These are phyloP conservation scores for Eupithecia pulchellata DNA, from an alignment of 2,888 invertebrate species.

Conservation along the genomic window DNA sequence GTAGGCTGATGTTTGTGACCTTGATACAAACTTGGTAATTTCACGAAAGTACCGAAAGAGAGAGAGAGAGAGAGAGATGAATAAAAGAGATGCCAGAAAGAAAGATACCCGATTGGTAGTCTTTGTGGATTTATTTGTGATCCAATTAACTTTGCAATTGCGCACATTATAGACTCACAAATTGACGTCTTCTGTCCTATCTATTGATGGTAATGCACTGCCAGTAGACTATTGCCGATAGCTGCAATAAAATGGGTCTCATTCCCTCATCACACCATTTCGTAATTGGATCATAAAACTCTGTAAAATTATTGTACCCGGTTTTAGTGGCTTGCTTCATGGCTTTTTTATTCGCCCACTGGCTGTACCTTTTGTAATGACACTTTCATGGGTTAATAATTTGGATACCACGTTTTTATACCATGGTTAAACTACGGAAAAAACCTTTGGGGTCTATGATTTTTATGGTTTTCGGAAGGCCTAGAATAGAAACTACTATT, in stretches of 20 bases:
- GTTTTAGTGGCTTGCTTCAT: constrained; percentile 58
- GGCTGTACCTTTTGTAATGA: constrained; percentile 52
- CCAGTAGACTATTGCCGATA: constrained; percentile 52
- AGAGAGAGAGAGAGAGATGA: too few relatives aligned
- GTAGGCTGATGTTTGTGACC: background rate
- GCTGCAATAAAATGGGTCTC: constrained; percentile 57
- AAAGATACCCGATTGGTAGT: background rate
- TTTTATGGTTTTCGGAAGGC: constrained; percentile 36
- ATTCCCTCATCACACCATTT: constrained; percentile 63
- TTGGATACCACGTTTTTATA: constrained; percentile 49
- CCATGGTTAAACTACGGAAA: constrained; percentile 37
- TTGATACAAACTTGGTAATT: background rate
- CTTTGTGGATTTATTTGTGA: background rate
- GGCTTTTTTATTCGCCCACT: constrained; percentile 57
- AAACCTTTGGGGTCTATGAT: constrained; percentile 24
- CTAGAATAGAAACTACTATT: constrained; percentile 22
- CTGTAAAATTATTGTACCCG: constrained; percentile 60
- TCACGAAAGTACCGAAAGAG: background rate
- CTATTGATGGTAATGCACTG: constrained; percentile 38
- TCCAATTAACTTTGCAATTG: background rate
- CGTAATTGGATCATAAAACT: constrained; percentile 67
- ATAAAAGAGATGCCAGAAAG: background rate
- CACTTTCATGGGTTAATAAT: constrained; percentile 46
- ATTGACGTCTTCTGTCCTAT: constrained; percentile 23
- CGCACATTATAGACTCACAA: background rate